Evolutionary conservation across 2,888 invertebrate species (phyloP), one percentile per base, ranked within the genome.

Genomic region (Drosophila demipolita): DNA sequence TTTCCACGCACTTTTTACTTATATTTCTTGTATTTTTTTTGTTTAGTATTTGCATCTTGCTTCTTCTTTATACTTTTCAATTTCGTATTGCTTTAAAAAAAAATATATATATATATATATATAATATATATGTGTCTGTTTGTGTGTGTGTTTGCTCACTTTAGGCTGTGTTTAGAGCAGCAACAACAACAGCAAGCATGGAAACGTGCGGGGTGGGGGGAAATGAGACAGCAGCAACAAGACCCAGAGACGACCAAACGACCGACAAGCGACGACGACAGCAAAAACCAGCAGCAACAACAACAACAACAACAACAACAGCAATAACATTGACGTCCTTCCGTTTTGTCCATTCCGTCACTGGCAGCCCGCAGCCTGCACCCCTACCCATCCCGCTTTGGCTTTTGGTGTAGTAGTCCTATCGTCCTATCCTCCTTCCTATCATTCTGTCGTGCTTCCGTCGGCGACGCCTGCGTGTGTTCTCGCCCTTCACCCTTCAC

Each of bases 401-500:
- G 6, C n/a, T 12, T 52, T n/a, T 20, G 20, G 33, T 52, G 33
- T 33, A 33, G 52, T 33, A 20, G 52, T 33, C 23, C 45, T 36
- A 23, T 45, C 45, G 23, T 20, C 7, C 42, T 45, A 45, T 23
- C 54, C 32, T 26, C 29, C 23, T 49, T 26, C 29, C 23, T 54
- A 42, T 29, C 36, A 20, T 58, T 53, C 66, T 38, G 48, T 67
- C 62, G 49, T 61, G 60, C 54, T 66, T 66, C 74, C 66, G 54
- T 69, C 42, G 66, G 61, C 68, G 67, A 70, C 78, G 78, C 70
- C 81, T 70, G 67, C 68, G 82, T 71, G 59, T 75, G 48, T 68
- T 67, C 70, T 71, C 69, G 57, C 69, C 53, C 35, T 42, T 35
- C 35, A 9, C 49, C 26, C 26, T 29, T 29, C 29, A 6, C 29